Conservation (phyloP, 2,113 vertebrate genomes). For the Isurus oxyrinchus region DNA sequence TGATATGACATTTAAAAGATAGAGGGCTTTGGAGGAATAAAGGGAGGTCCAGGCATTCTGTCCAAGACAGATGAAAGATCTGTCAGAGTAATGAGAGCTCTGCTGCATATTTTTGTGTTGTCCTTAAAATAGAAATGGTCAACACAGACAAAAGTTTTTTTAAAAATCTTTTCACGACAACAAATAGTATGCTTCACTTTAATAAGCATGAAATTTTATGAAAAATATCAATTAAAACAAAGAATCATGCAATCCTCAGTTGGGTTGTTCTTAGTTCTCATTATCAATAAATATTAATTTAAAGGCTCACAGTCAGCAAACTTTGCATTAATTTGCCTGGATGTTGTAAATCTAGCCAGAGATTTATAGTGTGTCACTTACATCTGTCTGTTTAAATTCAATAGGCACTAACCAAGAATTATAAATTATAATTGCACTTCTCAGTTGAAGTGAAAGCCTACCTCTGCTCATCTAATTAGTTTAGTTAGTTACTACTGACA, state of each 20-base stretch:
- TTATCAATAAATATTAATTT: not conserved
- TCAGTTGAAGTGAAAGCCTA: not conserved
- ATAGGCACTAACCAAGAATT: not conserved
- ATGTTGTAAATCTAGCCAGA: not conserved
- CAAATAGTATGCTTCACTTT: not conserved
- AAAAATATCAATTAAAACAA: not conserved
- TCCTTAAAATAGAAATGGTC: not conserved
- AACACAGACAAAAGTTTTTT: not conserved
- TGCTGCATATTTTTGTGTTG: not conserved
- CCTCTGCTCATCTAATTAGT: not conserved
- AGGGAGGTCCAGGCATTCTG: not conserved
- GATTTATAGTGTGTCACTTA: not conserved
- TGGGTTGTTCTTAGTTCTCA: not conserved
- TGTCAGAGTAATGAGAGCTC: not conserved
- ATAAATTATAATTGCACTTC: not conserved
- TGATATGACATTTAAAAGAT: not conserved
- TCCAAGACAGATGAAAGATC: not conserved
- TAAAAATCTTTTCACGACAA: no score
- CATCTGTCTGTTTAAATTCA: not conserved
- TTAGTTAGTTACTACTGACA: slow-evolving; percentile 3
- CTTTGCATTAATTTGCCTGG: not conserved
- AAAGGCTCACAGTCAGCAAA: not conserved
- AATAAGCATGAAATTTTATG: not conserved
- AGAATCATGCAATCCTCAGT: not conserved
- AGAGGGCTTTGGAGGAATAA: not conserved